Conservation (phyloP, 2,113 vertebrate species). For the Seriola rivoliana region DNA sequence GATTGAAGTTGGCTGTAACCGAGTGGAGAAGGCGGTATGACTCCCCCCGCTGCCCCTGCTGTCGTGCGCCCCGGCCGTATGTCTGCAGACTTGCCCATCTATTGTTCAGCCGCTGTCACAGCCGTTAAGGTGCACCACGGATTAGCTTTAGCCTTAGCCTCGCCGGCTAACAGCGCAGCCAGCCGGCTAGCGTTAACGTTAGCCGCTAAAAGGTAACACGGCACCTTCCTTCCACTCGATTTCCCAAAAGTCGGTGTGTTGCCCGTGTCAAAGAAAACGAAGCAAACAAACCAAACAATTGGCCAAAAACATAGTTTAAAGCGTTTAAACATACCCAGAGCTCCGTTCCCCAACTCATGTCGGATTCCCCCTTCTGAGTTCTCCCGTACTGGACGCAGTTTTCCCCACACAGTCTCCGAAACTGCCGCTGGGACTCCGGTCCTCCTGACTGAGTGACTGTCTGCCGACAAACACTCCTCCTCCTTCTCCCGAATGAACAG, state of each 20-base stretch:
- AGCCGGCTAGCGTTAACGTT: slow-evolving; percentile 41
- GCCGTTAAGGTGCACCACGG: slow-evolving; percentile 68
- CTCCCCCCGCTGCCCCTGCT: slow-evolving; percentile 1
- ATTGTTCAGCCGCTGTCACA: slow-evolving; percentile 81
- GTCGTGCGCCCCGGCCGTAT: background rate
- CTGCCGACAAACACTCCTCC: slow-evolving; percentile 46
- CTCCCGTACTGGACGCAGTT: slow-evolving; percentile 67
- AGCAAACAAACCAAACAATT: background rate
- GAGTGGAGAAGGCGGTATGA: background rate
- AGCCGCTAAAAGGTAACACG: slow-evolving; percentile 72
- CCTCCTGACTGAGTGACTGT: slow-evolving; percentile 54
- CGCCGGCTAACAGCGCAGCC: slow-evolving; percentile 35
- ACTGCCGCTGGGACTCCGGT: slow-evolving; percentile 65
- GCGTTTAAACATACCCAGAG: slow-evolving; percentile 75
- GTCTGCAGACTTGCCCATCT: slow-evolving; percentile 49
- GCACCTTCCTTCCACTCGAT: slow-evolving; percentile 61
- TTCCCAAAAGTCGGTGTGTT: slow-evolving; percentile 23
- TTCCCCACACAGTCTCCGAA: slow-evolving; percentile 58
- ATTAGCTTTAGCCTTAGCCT: slow-evolving; percentile 75
- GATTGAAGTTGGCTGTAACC: background rate
- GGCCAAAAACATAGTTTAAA: background rate
- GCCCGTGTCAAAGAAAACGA: background rate
- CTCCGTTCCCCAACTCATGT: slow-evolving; percentile 84
- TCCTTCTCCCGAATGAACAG: slow-evolving; percentile 51
- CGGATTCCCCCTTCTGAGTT: slow-evolving; percentile 64